Percentiles rank a stretch among this genome's conserved stretches.
phyloP scores from a whole-genome alignment of 2,797 vertebrate species.

The Sphenopsis melanotis region DNA sequence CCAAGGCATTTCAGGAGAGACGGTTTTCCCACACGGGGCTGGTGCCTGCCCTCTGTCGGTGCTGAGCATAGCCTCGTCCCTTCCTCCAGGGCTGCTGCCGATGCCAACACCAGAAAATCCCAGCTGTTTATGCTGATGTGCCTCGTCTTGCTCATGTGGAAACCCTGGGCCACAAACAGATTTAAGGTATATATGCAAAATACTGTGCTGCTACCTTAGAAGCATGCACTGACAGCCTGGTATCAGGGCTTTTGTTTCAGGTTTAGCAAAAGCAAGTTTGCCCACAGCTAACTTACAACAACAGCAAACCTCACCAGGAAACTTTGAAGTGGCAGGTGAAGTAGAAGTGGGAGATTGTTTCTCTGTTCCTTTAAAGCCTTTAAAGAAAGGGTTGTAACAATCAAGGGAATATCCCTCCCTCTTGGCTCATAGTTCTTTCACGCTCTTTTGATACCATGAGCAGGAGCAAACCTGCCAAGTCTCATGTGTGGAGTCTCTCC shows the following conservation, averaged over 20 bases:
- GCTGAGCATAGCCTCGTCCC: not conserved
- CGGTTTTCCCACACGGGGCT: not conserved
- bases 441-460: rapidly evolving
- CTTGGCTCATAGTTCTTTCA: not conserved
- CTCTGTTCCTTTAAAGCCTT: not conserved
- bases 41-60: slow-evolving; percentile 42
- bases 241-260: not conserved
- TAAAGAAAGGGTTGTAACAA: not conserved
- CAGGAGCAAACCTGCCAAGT: not conserved
- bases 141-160: rapidly evolving
- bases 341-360: not conserved
- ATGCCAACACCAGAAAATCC: rapidly evolving
- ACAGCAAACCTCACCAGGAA: not conserved
- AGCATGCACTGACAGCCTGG: not conserved
- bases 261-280: not conserved
- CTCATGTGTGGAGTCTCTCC: not conserved
- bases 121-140: not conserved
- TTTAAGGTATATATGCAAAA: not conserved
- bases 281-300: not conserved
- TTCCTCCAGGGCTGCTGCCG: not conserved
- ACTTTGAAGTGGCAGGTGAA: not conserved
- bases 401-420: not conserved
- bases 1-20: not conserved
- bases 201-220: not conserved
- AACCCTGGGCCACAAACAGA: not conserved